Base-by-base conservation (phyloP, 2,113 vertebrate species). In the Percopsis transmontana region DNA sequence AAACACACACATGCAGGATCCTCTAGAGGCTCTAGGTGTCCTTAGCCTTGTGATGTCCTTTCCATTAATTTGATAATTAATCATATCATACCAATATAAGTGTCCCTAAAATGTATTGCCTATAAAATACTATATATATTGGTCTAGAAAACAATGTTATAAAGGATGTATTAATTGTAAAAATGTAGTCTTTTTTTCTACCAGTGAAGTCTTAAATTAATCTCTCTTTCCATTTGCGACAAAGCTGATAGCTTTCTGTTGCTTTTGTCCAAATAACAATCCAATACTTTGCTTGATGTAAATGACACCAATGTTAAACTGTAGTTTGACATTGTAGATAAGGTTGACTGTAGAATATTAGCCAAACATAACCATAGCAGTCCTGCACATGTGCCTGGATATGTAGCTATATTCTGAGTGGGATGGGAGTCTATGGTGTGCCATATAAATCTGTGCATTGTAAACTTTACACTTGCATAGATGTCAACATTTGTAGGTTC, bases 41-140 rank as follows among this genome's bases (percentile, higher is more conserved):
- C 79, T 87, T 91, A 90, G 87, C 88, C 83, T 85, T 81, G 85
- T 82, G 74, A 88, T 77, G 68, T 69, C 79, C 82, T 77, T 75
- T 70, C 57, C 69, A 68, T 75, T 79, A 72, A 70, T 66, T 68
- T 78, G 66, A 77, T 68, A 82, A 80, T 69, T 77, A 62, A 77
- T 68, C 82, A 79, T 84, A 82, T 83, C 80, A 81, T 78, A 78
- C 74, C 70, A 57, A 72, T 74, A 66, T 59, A 65, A 60, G 74
- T 87, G 77, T 85, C 82, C 81, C 77, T 66, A 79, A 85, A 87
- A 78, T 76, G 83, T 83, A 80, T 77, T 88, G 81, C 81, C 74
- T 89, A 88, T 80, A 82, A 84, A 81, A 85, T 88, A 75, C 81
- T 88, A 82, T 85, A 88, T 85, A 88, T 80, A 84, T 87, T 74